Percentiles rank a stretch among this genome's conserved stretches.
Conservation (phyloP, 1,140 invertebrate genomes). For the Venustaconcha ellipsiformis region DNA sequence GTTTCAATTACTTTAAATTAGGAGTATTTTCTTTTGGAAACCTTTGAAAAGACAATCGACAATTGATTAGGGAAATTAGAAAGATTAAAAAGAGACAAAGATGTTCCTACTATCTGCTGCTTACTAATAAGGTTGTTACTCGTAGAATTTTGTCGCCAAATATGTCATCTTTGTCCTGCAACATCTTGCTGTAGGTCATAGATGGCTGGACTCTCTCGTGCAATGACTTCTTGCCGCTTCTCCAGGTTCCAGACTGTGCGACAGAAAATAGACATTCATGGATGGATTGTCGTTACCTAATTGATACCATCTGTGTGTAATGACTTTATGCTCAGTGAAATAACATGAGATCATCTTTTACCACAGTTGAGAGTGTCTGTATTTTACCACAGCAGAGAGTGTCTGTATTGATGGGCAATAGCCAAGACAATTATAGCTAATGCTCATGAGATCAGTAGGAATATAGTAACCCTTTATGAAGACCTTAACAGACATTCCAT, state of each 20-base stretch:
- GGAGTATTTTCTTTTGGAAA: neutral
- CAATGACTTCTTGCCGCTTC: conserved; percentile 33
- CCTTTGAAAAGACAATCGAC: neutral
- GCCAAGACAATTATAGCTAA: neutral
- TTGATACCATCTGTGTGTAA: conserved; percentile 22
- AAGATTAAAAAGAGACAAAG: no score
- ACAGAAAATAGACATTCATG: no score
- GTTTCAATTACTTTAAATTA: conserved; percentile 4
- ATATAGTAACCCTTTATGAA: neutral
- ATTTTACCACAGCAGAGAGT: neutral
- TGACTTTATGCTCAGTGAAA: neutral
- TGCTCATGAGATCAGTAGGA: neutral
- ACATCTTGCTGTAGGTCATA: conserved; percentile 44
- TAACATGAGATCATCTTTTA: neutral
- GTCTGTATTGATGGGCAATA: neutral
- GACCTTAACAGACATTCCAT: no score
- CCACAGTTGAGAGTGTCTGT: neutral
- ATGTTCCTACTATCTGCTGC: conserved; percentile 10
- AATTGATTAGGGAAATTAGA: neutral
- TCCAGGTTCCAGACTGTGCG: conserved; percentile 57
- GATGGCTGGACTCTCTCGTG: conserved; percentile 46
- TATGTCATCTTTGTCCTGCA: conserved; percentile 36
- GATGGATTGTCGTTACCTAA: no score
- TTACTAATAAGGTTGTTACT: conserved; percentile 55
- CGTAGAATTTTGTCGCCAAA: conserved; percentile 49